Evolutionary conservation across 2,113 vertebrate species (phyloP).

Genomic region (Vulpes lagopus): DNA sequence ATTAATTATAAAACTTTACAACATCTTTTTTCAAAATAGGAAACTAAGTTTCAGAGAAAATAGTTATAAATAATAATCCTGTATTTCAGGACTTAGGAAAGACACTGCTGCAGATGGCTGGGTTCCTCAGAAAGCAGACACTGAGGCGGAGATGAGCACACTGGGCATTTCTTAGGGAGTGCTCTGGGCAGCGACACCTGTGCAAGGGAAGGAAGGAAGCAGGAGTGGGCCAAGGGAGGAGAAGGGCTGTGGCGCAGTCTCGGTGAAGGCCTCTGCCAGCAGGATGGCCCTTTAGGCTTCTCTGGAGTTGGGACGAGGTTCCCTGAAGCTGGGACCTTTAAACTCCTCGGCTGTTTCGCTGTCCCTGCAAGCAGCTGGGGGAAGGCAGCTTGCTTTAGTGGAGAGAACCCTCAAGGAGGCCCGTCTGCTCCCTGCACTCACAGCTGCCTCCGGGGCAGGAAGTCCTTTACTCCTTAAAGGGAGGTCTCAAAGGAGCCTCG

Average conservation of each 20-base stretch:
- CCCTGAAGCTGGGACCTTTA: neutral
- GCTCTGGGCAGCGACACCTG: neutral
- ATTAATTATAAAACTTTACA: constrained; percentile 15
- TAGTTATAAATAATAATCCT: neutral
- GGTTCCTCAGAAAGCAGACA: neutral
- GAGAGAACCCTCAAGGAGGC: neutral
- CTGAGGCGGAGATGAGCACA: neutral
- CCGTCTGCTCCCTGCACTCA: neutral
- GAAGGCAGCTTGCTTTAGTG: neutral
- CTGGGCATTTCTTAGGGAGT: neutral
- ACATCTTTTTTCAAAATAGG: constrained; percentile 27
- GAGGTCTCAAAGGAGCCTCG: neutral
- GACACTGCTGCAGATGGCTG: neutral
- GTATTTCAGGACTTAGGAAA: neutral
- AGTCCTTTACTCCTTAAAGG: constrained; percentile 18
- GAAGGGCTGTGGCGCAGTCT: neutral
- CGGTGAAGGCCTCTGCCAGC: neutral
- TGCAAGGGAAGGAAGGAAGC: neutral
- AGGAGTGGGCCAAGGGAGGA: neutral
- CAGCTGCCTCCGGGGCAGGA: neutral
- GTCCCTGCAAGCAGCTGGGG: neutral
- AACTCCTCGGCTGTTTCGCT: neutral
- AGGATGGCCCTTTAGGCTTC: neutral
- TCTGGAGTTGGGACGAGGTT: neutral
- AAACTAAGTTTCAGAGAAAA: constrained; percentile 30